phyloP scores from a whole-genome alignment of 1,140 invertebrate species.

The Anastatus disparis region DNA sequence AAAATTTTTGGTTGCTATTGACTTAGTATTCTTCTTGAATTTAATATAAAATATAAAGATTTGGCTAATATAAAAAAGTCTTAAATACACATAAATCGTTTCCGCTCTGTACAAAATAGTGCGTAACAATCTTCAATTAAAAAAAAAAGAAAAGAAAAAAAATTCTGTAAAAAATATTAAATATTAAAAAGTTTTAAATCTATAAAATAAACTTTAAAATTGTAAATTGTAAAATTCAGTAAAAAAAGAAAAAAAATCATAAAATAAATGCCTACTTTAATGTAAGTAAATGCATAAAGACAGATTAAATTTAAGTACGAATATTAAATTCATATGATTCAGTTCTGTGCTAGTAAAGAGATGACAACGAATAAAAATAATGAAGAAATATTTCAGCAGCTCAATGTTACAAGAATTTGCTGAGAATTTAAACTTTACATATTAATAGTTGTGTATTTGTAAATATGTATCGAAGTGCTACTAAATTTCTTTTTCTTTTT shows the following conservation, averaged over 20 bases:
- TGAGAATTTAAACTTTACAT: conserved; percentile 16
- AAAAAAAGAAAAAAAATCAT: neutral
- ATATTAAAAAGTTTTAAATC: too few species aligned
- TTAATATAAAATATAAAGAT: conserved; percentile 31
- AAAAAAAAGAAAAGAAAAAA: too few species aligned
- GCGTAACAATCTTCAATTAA: conserved; percentile 16
- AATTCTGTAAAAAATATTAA: conserved; percentile 16
- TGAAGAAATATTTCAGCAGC: neutral
- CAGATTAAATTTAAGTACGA: conserved; percentile 4
- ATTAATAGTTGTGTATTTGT: conserved; percentile 22
- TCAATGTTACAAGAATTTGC: conserved; percentile 10
- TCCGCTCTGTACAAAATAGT: conserved; percentile 24
- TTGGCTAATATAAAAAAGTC: conserved; percentile 39
- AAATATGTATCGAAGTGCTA: conserved; percentile 37
- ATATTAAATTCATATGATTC: neutral
- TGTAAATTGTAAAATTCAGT: neutral
- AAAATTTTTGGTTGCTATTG: conserved; percentile 40
- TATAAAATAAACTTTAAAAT: too few species aligned
- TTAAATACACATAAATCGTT: conserved; percentile 35
- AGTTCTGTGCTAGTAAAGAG: neutral
- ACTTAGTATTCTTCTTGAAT: conserved; percentile 35
- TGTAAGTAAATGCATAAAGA: conserved; percentile 7
- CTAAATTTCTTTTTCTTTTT: conserved; percentile 11
- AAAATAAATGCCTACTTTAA: conserved; percentile 15
- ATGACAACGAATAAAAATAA: neutral